Base-by-base conservation (phyloP, 1,140 invertebrate genomes). In the Diachasmimorpha longicaudata region DNA sequence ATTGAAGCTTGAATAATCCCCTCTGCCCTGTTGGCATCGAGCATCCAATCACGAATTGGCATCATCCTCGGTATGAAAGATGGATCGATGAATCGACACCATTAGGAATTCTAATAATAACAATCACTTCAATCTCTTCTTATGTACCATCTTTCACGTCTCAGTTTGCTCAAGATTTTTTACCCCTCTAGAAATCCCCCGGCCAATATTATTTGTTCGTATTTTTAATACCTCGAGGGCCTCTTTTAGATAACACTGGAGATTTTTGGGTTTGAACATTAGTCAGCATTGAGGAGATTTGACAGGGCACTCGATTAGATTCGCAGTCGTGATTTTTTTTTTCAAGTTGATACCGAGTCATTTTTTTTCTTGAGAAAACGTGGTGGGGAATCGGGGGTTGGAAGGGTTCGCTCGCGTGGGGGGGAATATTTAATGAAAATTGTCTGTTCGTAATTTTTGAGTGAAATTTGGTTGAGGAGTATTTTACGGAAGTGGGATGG, bases 21-120 rank as follows among this genome's bases (percentile, higher is more conserved):
- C 55, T 52, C 58, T 25, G 58, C 21, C 66, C 36, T 39, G 66
- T 31, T 46, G 19, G 55, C 52, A 66, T 76, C 70, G 70, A 69
- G 55, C 48, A 77, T 72, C 58, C 70, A 77, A 77, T 77, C 75
- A 72, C 66, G 70, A 66, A 77, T 77, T 77, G 66, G 36, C 42
- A 71, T 72, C 46, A 73, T 73, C 16, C 58, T 16, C 21, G 48
- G 36, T 46, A 52, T 66, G 21, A 75, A 72, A 77, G 58, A 77
- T 68, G 70, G 70, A 77, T 77, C 70, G 63, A 77, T 76, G 69
- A 70, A 76, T 63, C 75, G 55, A 48, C 70, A 76, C 46, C 58
- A 63, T 63, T 63, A 25, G 58, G 19, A 63, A 63, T 63, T 63
- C 58, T 63, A 63, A 63, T 63, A 63, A 63, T 63, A 63, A 63